phyloP scores from a whole-genome alignment of 2,888 invertebrate genomes.

The Chorisops tibialis region DNA sequence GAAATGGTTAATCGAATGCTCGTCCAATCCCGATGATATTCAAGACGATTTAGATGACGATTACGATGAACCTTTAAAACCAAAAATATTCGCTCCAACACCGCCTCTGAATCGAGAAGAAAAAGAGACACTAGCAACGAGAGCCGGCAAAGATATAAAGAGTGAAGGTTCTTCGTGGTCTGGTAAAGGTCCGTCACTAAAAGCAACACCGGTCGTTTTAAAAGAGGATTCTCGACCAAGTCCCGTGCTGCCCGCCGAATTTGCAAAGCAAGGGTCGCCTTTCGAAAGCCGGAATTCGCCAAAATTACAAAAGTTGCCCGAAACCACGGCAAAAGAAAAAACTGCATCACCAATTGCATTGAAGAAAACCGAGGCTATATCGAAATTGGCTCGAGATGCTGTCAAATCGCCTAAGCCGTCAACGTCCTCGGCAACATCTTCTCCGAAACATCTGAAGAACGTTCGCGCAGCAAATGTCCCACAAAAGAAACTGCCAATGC shows the following conservation, averaged over 20 bases:
- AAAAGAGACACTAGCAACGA: slow-evolving; percentile 49
- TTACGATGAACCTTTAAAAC: slow-evolving; percentile 47
- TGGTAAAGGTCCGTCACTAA: slow-evolving; percentile 50
- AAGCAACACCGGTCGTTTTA: slow-evolving; percentile 48
- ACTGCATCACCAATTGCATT: background rate
- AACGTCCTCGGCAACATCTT: slow-evolving; percentile 30
- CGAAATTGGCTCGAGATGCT: slow-evolving; percentile 35
- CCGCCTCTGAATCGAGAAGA: slow-evolving; percentile 41
- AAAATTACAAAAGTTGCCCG: background rate
- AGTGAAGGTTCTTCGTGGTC: slow-evolving; percentile 51
- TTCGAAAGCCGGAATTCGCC: slow-evolving; percentile 5
- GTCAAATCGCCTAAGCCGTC: slow-evolving; percentile 41
- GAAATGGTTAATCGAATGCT: slow-evolving; percentile 62
- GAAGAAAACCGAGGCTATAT: slow-evolving; percentile 4
- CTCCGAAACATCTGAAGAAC: slow-evolving; percentile 33
- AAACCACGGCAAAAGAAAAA: background rate
- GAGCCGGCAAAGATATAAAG: slow-evolving; percentile 42
- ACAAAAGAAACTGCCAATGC: slow-evolving; percentile 31
- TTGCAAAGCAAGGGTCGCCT: slow-evolving; percentile 25
- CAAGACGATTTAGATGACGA: slow-evolving; percentile 52
- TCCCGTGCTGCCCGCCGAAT: background rate
- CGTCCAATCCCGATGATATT: slow-evolving; percentile 54
- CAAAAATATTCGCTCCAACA: slow-evolving; percentile 45
- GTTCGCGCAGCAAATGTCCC: slow-evolving; percentile 23
- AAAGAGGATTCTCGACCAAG: slow-evolving; percentile 36